Evolutionary conservation across 2,797 vertebrate species (phyloP).

Genomic region (Silurus aristotelis): DNA sequence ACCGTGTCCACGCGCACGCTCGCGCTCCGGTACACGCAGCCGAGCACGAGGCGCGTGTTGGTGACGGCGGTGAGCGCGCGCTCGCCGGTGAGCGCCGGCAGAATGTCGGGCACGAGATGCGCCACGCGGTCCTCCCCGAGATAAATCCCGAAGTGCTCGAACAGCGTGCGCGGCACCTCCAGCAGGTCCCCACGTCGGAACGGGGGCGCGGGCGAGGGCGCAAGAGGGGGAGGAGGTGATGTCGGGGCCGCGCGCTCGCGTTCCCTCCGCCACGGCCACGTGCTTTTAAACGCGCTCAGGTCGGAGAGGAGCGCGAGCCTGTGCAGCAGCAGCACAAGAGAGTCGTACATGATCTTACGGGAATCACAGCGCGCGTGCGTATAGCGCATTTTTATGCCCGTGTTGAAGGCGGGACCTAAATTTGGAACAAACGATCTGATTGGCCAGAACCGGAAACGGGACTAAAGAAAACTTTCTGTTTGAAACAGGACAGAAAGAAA

Average conservation of each 20-base stretch:
- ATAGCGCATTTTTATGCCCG: not conserved
- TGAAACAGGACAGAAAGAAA: not conserved
- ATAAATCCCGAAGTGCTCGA: slow-evolving; percentile 93
- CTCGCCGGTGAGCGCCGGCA: slow-evolving; percentile 79
- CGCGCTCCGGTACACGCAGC: slow-evolving; percentile 81
- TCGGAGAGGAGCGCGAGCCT: slow-evolving; percentile 80
- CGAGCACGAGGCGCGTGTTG: slow-evolving; percentile 86
- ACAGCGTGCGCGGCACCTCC: slow-evolving; percentile 88
- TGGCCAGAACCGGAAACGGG: not conserved
- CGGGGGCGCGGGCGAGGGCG: slow-evolving; percentile 1
- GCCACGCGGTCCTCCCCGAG: slow-evolving; percentile 88
- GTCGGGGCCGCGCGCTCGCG: not conserved
- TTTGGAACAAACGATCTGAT: not conserved
- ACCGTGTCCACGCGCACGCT: slow-evolving; percentile 88
- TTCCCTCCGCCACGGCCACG: slow-evolving; percentile 6
- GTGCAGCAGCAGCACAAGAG: slow-evolving; percentile 74
- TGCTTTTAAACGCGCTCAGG: slow-evolving; percentile 66
- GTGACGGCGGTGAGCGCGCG: slow-evolving; percentile 77
- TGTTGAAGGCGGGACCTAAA: not conserved
- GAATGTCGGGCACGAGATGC: slow-evolving; percentile 94
- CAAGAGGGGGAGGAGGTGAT: not conserved
- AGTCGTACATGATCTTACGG: slow-evolving; percentile 40
- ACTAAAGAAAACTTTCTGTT: not conserved
- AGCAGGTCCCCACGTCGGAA: slow-evolving; percentile 84
- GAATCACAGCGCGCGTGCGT: not conserved